Conservation (phyloP, 2,888 invertebrate genomes). For the Carabus problematicus region DNA sequence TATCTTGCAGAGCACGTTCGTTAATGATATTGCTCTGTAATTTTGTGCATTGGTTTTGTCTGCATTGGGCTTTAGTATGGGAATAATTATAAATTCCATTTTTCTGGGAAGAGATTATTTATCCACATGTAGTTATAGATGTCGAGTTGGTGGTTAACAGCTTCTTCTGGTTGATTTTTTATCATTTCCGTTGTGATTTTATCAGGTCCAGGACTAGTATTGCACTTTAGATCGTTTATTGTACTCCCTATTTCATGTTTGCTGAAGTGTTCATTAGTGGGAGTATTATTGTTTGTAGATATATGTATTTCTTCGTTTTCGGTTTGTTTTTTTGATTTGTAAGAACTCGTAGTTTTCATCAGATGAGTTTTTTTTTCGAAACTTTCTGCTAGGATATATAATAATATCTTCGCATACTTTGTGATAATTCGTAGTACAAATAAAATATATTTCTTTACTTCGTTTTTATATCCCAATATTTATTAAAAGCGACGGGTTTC, state of each 20-base stretch:
- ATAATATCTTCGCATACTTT: no score
- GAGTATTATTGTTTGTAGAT: neutral
- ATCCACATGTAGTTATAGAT: conserved; percentile 16
- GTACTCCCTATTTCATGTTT: neutral
- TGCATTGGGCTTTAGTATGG: conserved; percentile 2
- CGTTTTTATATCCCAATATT: no score
- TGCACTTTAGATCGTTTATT: neutral
- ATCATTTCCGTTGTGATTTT: neutral
- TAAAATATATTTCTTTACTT: no score
- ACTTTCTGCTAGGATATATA: neutral
- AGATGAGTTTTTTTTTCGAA: neutral
- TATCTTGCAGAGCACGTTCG: neutral
- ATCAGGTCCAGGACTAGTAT: conserved; percentile 10
- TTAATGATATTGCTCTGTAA: neutral
- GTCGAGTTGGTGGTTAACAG: neutral
- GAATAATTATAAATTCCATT: conserved; percentile 4
- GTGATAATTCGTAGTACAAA: no score
- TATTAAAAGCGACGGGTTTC: no score
- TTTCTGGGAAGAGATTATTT: neutral
- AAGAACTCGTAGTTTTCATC: neutral
- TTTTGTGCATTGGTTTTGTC: conserved; percentile 1
- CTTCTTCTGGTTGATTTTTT: neutral
- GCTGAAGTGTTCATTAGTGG: neutral
- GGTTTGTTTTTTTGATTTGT: neutral
- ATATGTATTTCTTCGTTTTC: neutral